These are phyloP conservation scores for Rhabditoides inermis DNA, from an alignment of 2,888 invertebrate species.

Conservation along the genomic window DNA sequence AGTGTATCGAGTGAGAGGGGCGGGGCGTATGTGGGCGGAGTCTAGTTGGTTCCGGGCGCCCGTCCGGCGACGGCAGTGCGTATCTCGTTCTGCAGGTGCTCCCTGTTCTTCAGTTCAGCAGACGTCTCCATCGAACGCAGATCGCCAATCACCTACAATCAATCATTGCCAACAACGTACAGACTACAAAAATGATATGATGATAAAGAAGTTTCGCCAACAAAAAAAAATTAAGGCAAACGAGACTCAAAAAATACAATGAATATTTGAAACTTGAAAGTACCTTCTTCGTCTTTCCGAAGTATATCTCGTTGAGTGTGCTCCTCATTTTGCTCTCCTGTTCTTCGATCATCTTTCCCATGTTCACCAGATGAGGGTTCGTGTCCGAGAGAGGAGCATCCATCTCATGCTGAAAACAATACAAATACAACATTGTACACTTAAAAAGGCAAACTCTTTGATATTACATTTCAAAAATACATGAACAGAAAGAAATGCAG, in stretches of 20 bases:
- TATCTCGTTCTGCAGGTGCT: slow-evolving; percentile 26
- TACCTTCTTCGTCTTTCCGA: slow-evolving; percentile 73
- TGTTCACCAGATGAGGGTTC: slow-evolving; percentile 93
- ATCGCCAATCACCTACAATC: slow-evolving; percentile 26
- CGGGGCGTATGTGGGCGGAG: background rate
- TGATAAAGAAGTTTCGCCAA: background rate
- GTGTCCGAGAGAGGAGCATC: slow-evolving; percentile 83
- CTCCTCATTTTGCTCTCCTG: slow-evolving; percentile 99
- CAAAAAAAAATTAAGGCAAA: background rate
- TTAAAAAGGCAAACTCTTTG: background rate
- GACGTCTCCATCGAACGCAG: slow-evolving; percentile 28
- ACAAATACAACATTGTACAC: background rate
- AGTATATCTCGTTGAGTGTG: slow-evolving; percentile 95
- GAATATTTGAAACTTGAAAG: slow-evolving; percentile 5
- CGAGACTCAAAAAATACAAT: background rate
- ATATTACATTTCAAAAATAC: no score
- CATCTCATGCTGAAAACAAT: slow-evolving; percentile 69
- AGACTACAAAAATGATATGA: background rate
- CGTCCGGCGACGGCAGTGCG: slow-evolving; percentile 23
- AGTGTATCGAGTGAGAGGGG: background rate
- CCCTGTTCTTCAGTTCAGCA: slow-evolving; percentile 23
- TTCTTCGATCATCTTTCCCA: slow-evolving; percentile 95
- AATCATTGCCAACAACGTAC: background rate
- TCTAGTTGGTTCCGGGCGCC: background rate
- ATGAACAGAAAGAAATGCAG: no score